Percentiles rank a stretch among this genome's conserved stretches.
Conservation (phyloP, 92 coral and sea anemone species). For the Metridium senile region DNA sequence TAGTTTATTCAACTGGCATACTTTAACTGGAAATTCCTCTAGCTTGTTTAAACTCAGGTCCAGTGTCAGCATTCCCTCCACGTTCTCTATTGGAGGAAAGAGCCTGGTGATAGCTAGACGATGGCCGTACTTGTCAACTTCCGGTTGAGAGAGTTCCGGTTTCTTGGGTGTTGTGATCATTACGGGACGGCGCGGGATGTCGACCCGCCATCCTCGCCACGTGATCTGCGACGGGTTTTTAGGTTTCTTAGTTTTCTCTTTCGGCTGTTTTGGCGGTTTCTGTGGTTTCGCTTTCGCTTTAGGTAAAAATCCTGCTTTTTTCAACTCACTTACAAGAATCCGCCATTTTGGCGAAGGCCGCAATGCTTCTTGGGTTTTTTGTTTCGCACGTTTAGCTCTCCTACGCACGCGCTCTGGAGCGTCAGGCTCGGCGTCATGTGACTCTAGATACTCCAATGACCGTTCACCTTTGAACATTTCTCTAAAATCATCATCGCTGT, state of each 20-base stretch:
- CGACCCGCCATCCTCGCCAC: slow-evolving; percentile 75
- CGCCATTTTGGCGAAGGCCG: slow-evolving; percentile 87
- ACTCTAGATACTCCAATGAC: slow-evolving; percentile 28
- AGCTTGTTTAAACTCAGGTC: slow-evolving; percentile 66
- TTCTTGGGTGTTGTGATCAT: not conserved
- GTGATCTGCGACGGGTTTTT: slow-evolving; percentile 62
- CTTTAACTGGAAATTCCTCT: slow-evolving; percentile 41
- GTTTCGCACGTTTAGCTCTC: slow-evolving; percentile 36
- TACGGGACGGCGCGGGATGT: slow-evolving; percentile 16
- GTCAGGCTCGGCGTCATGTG: slow-evolving; percentile 59
- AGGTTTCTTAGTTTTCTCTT: slow-evolving; percentile 17
- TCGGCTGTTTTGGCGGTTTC: slow-evolving; percentile 24
- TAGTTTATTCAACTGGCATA: slow-evolving; percentile 65
- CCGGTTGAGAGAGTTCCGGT: slow-evolving; percentile 7
- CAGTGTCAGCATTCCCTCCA: slow-evolving; percentile 66
- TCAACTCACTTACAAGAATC: slow-evolving; percentile 58
- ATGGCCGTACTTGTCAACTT: slow-evolving; percentile 70
- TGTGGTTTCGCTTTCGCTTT: slow-evolving; percentile 38
- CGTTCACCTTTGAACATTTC: slow-evolving; percentile 66
- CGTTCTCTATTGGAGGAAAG: slow-evolving; percentile 53
- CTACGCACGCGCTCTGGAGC: slow-evolving; percentile 41
- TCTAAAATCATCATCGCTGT: slow-evolving; percentile 31
- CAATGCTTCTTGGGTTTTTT: slow-evolving; percentile 42
- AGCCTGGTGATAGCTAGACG: slow-evolving; percentile 40
- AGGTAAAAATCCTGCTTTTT: slow-evolving; percentile 78